These are phyloP conservation scores for Lumbricus terrestris DNA, from an alignment of 2,888 invertebrate genomes.

Conservation along the genomic window DNA sequence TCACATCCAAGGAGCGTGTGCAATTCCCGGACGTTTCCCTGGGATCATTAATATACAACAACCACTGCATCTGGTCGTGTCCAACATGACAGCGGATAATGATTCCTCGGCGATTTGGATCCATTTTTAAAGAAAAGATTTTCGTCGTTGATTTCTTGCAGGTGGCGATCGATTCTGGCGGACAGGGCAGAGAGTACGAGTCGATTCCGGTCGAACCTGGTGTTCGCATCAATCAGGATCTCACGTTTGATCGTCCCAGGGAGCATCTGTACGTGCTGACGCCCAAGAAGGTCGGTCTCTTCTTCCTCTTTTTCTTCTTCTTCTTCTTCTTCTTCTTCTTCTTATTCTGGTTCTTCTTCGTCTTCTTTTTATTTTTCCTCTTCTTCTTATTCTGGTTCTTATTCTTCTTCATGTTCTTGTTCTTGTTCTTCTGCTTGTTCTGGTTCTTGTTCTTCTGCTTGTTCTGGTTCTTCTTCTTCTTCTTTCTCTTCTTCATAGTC, in stretches of 20 bases:
- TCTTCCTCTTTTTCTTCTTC: not conserved
- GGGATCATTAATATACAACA: not conserved
- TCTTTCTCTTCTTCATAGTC: no score
- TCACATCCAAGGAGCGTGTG: no score
- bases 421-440: no score
- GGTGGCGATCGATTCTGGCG: constrained; percentile 82
- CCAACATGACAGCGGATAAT: not conserved
- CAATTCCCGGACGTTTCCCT: not conserved
- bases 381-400: no score
- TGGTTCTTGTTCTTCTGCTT: no score
- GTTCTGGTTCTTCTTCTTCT: no score
- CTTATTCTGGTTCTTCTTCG: no score
- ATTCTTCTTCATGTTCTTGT: no score
- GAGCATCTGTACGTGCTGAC: constrained; percentile 94
- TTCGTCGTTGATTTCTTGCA: constrained; percentile 59
- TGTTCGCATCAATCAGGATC: constrained; percentile 81
- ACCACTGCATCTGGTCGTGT: not conserved
- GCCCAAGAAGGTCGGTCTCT: constrained; percentile 72
- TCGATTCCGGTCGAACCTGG: constrained; percentile 81
- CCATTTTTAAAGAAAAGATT: no score
- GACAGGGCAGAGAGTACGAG: constrained; percentile 79
- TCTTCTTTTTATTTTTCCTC: no score
- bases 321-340: no score
- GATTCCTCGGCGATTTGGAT: not conserved
- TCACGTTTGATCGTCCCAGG: constrained; percentile 85